Evolutionary conservation across 2,888 invertebrate species (phyloP), one percentile per base, ranked within the genome.

Genomic region (Hemithea aestivaria): DNA sequence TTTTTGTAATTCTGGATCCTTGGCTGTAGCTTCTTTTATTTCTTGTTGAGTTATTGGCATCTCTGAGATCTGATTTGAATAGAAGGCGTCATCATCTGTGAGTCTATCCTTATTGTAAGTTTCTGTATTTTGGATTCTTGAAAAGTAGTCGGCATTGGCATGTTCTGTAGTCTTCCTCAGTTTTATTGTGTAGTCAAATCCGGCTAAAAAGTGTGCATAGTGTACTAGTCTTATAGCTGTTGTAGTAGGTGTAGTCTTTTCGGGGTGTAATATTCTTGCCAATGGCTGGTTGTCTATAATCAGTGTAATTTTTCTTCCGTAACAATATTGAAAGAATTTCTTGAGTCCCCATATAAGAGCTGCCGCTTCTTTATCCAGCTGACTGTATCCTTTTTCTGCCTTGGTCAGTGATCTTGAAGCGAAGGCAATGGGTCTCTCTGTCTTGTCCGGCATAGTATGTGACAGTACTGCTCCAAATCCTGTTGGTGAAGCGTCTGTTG

Each of bases 281-380:
- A 73, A 48, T 8, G 73, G 63, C 41, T 72, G n/a, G n/a, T n/a
- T n/a, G n/a, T 74, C 70, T 1, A 65, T 66, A 4, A 64, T 35
- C 1, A 73, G 44, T 12, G 41, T 59, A 44, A 74, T 65, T 34
- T 62, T 56, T 22, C 58, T 40, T 4, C 73, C 73, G 48, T 58
- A 66, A 5, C 66, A 51, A 49, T 63, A 77, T 10, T 65, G 56
- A 34, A 66, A 61, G 37, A 70, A 73, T 40, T 61, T 65, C 38
- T 65, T 62, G 4, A 70, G 42, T 20, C 62, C 66, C 51, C 59
- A 74, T 6, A 60, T 41, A 10, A 68, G 45, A 20, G 58, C 58
- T 10, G 61, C 47, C 1, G 68, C 74, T 51, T 75, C 73, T 46
- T 66, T 62, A 31, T 76, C 68, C 7, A 72, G 45, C 47, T 71